phyloP scores from a whole-genome alignment of 1,140 invertebrate species.

The Holcopasites calliopsidis region DNA sequence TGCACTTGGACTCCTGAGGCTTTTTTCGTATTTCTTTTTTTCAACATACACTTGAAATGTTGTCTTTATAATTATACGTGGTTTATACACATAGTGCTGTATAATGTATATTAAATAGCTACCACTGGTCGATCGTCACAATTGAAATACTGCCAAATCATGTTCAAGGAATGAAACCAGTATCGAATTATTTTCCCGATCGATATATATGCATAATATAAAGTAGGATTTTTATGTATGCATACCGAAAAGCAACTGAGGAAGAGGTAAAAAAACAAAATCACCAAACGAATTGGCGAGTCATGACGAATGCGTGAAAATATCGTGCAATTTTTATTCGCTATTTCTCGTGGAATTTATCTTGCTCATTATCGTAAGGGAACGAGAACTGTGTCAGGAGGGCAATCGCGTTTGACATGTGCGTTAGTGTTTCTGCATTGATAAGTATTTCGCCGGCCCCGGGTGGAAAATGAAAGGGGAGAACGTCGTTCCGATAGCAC shows the following conservation, averaged over 20 bases:
- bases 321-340: not conserved
- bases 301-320: not conserved
- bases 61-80: too few relatives aligned
- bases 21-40: too few relatives aligned
- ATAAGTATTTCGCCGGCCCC: constrained; percentile 4
- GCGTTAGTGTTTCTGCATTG: not conserved
- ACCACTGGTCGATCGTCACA: too few relatives aligned
- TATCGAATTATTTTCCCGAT: not conserved
- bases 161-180: not conserved
- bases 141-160: not conserved
- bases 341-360: not conserved
- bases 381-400: not conserved
- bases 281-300: not conserved
- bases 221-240: not conserved
- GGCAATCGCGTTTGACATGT: not conserved
- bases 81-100: not conserved
- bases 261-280: not conserved
- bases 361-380: too few relatives aligned
- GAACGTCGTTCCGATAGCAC: not conserved
- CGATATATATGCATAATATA: not conserved
- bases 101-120: not conserved
- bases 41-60: too few relatives aligned
- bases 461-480: too few relatives aligned
- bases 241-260: not conserved
- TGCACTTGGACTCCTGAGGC: too few relatives aligned